Evolutionary conservation across 2,888 invertebrate species (phyloP), one percentile per base, ranked within the genome.

Genomic region (Agrilus mali): DNA sequence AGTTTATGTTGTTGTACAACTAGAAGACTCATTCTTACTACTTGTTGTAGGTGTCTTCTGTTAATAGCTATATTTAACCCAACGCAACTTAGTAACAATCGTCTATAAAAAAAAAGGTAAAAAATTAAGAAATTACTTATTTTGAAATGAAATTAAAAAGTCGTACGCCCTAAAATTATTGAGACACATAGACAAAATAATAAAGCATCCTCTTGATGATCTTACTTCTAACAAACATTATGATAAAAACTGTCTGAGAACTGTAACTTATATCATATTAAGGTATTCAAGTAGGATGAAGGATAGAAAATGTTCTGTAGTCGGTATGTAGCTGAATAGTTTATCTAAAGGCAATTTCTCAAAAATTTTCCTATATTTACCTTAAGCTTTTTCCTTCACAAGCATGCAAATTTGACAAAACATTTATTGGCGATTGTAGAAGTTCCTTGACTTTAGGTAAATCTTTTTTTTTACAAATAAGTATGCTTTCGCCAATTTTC

Each of bases 401-500:
- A 49, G 67, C 63, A 57, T 76, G 74, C 56, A 77, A 60, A 44
- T 71, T 74, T 57, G 78, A 81, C 8, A 74, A 55, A 20, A 75
- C 82, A 50, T 75, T 74, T 81, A 80, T 80, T 38, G 75, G 78
- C 13, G 78, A 76, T 52, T 66, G 72, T 41, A 80, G 61, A 58
- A 78, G 69, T 52, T 70, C 68, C 50, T 66, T 72, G 5, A 78
- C 76, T 58, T 73, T 73, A 2, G 60, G 55, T 47, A 76, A 66
- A 53, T 87, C 86, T 31, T 65, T 63, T 22, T 65, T 65, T 42
- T 75, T 72, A 54, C 84, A 80, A 33, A 95, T 78, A n/a, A 93
- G 68, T 60, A 93, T 84, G 61, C 93, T 92, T 60, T 95, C 94
- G 33, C 90, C 92, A 12, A 41, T 38, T 41, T 78, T 74, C 31